Conservation (phyloP, 2,113 vertebrate genomes). For the Myanophis thanlyinensis region DNA sequence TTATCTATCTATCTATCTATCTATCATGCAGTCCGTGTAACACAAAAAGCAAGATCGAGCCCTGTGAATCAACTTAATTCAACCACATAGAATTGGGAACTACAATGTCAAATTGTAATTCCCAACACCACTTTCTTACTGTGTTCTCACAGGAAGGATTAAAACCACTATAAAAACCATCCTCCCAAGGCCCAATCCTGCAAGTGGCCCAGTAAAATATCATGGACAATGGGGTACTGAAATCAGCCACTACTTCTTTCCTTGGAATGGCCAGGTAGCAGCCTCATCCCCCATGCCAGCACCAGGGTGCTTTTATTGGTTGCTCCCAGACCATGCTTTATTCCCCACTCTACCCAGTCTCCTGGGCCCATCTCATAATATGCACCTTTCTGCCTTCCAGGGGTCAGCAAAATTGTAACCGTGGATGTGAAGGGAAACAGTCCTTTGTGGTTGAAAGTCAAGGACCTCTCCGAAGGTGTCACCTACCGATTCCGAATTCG, state of each 20-base stretch:
- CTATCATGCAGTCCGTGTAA: not conserved
- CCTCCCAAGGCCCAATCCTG: not conserved
- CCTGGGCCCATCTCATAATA: not conserved
- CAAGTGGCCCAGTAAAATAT: not conserved
- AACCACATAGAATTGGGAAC: not conserved
- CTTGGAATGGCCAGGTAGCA: not conserved
- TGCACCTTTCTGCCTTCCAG: slow-evolving; percentile 62
- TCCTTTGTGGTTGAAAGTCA: slow-evolving; percentile 94
- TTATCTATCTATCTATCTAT: no score
- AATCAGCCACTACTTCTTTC: not conserved
- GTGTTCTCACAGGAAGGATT: not conserved
- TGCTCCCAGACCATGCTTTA: not conserved
- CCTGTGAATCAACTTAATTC: not conserved
- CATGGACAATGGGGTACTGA: not conserved
- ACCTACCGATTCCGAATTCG: slow-evolving; percentile 91
- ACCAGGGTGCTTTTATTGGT: not conserved
- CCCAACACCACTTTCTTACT: not conserved
- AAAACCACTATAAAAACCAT: not conserved
- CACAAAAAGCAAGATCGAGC: not conserved
- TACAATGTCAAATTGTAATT: not conserved
- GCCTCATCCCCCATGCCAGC: not conserved
- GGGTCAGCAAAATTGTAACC: slow-evolving; percentile 96
- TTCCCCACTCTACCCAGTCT: not conserved
- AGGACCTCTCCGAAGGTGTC: slow-evolving; percentile 87
- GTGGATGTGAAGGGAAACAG: slow-evolving; percentile 92